Base-by-base conservation (phyloP, 2,113 vertebrate species). In the Phalacrocorax pelagicus region DNA sequence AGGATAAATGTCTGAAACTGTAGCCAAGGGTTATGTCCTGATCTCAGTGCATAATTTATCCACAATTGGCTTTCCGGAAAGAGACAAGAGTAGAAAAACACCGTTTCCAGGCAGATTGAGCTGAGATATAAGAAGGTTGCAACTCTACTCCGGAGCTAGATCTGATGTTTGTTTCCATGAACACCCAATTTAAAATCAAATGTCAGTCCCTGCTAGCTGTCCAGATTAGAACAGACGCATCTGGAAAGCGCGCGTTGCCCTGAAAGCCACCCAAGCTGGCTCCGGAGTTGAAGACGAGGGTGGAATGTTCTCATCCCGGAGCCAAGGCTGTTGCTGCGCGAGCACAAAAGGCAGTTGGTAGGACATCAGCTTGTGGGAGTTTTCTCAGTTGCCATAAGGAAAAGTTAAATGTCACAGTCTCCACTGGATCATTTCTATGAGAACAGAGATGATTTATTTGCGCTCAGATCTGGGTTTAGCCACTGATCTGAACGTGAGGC, bases 311-410 rank as follows among this genome's bases (percentile, higher is more conserved):
- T 92, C 30, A 84, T 92, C 40, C 62, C 42, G 2, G 84, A 85
- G 95, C 96, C 86, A 95, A 95, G 54, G 78, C 94, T 86, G 92
- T 86, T 9, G 4, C 88, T 72, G 70, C 0, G 30, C 0, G 16
- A 96, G 85, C 90, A 95, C 96, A 96, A 96, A 97, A 96, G 96
- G 96, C 96, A 96, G 88, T 75, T 97, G 96, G 96, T 92, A 51
- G 92, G 95, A 97, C 97, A 96, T 95, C 95, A 95, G 86, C 74
- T 80, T 95, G 92, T 95, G 96, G 96, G 92, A 96, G 92, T 95
- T 75, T 92, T 91, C 95, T 94, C 87, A 96, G 96, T 65, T 95
- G 92, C 91, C 91, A 80, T 81, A 87, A 96, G 83, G 94, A 97
- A 93, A 91, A 89, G 91, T 91, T 94, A 93, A 96, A 95, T 94